Evolutionary conservation across 2,888 invertebrate species (phyloP), one percentile per base, ranked within the genome.

Genomic region (Lottia gigantea): DNA sequence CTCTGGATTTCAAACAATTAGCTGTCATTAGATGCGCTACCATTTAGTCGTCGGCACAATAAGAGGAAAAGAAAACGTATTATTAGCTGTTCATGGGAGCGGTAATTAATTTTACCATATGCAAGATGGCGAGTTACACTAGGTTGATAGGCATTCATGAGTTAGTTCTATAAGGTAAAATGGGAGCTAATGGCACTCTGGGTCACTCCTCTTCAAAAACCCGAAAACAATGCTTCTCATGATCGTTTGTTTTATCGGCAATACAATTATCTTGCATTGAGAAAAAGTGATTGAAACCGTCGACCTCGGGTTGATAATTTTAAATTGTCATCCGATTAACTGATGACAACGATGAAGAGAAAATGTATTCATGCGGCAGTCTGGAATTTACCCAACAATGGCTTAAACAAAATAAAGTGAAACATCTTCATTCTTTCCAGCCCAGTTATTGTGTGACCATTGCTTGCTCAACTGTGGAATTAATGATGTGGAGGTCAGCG

Each of bases 401-500:
- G 55, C 55, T 55, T 55, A 55, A 40, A 55, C 55, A 55, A 55
- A 55, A 55, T 55, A 55, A 55, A 55, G 55, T 23, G 55, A 55
- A 55, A 55, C 23, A 19, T 55, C 55, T 19, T 23, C 55, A 55
- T 55, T 55, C 55, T 55, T 55, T 55, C 55, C 23, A 23, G 55
- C 55, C 23, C 19, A 23, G 55, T 23, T 55, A 11, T 55, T 55
- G 55, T 55, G 55, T 55, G 55, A 55, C 55, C 55, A 55, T 55
- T 55, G 55, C 55, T 49, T 45, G 69, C 64, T 69, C 69, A 69
- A 26, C 55, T 14, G 49, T 31, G 64, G 64, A 69, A 45, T 69
- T 69, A 69, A 69, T 69, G 64, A 69, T 55, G 63, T 61, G 64
- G 61, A 45, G 69, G 69, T 69, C 69, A 69, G 45, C 23, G 40